phyloP scores from a whole-genome alignment of 2,113 vertebrate genomes.

The Holacanthus passer region DNA sequence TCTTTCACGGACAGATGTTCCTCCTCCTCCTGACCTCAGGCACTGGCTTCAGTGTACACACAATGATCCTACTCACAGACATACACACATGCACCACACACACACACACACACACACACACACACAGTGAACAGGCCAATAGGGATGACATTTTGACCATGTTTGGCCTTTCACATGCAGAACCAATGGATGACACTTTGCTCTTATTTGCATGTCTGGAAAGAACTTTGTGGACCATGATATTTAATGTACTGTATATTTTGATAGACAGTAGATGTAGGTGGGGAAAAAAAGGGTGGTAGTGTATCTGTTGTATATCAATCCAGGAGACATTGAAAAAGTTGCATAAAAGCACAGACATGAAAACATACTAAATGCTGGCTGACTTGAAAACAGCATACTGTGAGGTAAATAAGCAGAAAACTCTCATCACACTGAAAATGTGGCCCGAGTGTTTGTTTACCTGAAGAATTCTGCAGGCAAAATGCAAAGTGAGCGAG shows the following conservation, averaged over 20 bases:
- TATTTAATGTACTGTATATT: not conserved
- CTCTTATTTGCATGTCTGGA: not conserved
- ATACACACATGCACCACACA: not conserved
- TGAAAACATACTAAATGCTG: not conserved
- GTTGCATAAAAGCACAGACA: not conserved
- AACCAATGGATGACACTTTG: not conserved
- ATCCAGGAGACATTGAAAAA: not conserved
- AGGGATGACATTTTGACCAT: slow-evolving; percentile 12
- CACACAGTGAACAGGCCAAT: not conserved
- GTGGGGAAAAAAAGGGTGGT: not conserved
- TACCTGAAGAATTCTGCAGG: not conserved
- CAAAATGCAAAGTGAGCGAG: not conserved
- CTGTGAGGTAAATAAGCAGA: not conserved
- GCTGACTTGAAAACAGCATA: not conserved
- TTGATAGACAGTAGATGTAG: not conserved
- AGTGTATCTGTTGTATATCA: too few species aligned
- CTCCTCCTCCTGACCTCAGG: slow-evolving; percentile 53
- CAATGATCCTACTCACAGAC: slow-evolving; percentile 8
- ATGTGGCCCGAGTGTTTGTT: not conserved
- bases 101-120: not conserved
- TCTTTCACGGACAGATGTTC: slow-evolving; percentile 64
- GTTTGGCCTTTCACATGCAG: not conserved
- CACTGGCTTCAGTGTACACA: slow-evolving; percentile 29
- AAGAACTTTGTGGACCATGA: not conserved
- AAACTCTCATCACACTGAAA: not conserved